Evolutionary conservation across 2,888 invertebrate species (phyloP).

Genomic region (Drosophila atroscutellata): DNA sequence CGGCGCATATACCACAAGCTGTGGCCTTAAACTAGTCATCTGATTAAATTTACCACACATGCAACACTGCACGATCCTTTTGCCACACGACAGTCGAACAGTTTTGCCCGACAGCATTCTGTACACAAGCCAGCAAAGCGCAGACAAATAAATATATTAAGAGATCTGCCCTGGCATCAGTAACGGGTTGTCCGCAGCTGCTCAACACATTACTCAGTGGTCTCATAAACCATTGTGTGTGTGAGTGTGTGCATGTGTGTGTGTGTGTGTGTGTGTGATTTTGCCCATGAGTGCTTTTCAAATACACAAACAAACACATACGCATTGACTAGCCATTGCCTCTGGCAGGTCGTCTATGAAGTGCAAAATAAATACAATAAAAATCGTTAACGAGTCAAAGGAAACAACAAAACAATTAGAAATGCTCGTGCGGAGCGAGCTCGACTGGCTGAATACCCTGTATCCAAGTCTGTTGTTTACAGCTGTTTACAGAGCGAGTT

Average conservation of each 20-base stretch:
- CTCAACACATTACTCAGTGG: conserved; percentile 29
- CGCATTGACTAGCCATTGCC: conserved; percentile 30
- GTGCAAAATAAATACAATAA: conserved; percentile 70
- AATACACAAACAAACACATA: conserved; percentile 18
- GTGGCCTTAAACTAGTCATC: conserved; percentile 21
- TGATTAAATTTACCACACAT: conserved; percentile 7
- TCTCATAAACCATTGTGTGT: background rate
- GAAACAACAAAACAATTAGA: conserved; percentile 1
- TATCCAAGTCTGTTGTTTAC: background rate
- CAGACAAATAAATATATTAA: background rate
- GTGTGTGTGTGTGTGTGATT: background rate
- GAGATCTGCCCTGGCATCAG: background rate
- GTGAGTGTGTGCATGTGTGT: background rate
- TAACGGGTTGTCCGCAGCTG: conserved; percentile 28
- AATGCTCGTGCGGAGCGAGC: background rate
- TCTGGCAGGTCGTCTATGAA: conserved; percentile 44
- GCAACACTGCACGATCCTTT: conserved; percentile 11
- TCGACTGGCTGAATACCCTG: background rate
- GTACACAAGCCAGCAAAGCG: background rate
- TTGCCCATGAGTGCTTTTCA: conserved; percentile 46
- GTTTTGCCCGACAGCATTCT: background rate
- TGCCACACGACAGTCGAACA: conserved; percentile 5
- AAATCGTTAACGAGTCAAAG: conserved; percentile 44
- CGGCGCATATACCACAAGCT: conserved; percentile 2
- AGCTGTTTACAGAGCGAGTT: background rate